A percentile compares a stretch with the other conserved stretches of the same genome.
These are phyloP conservation scores for Empidonax alnorum DNA, from an alignment of 2,113 vertebrate genomes.

Conservation along the genomic window DNA sequence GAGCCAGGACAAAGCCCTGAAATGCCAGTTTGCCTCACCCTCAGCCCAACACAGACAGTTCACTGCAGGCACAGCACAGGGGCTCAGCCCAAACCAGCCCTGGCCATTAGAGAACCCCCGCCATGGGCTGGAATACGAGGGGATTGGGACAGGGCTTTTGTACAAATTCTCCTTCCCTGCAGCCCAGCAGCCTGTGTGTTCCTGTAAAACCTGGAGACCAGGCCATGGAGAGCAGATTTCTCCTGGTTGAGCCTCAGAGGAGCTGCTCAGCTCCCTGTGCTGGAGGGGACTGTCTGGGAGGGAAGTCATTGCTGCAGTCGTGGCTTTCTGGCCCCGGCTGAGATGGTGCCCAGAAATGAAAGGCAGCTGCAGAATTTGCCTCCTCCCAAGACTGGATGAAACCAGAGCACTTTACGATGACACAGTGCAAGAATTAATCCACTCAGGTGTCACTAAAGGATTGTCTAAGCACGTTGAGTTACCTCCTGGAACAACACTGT, in stretches of 20 bases:
- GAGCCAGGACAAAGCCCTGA: neutral
- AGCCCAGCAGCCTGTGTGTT: rapidly evolving
- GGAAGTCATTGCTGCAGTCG: rapidly evolving
- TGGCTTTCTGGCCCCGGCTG: neutral
- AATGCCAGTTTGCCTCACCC: neutral
- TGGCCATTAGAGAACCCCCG: neutral
- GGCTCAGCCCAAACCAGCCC: neutral
- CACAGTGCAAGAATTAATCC: neutral
- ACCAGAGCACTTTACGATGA: neutral
- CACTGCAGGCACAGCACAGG: neutral
- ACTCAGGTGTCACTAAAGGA: neutral
- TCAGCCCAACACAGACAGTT: neutral
- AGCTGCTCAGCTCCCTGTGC: neutral
- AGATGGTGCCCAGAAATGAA: conserved; percentile 12
- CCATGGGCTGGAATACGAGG: rapidly evolving
- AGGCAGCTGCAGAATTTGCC: conserved; percentile 22
- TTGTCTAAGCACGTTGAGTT: neutral
- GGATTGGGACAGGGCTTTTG: neutral
- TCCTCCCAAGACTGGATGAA: neutral
- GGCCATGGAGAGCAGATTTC: neutral
- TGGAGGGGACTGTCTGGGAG: neutral
- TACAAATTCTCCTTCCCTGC: neutral
- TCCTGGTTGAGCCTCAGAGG: neutral
- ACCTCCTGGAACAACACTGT: neutral
- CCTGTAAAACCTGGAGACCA: neutral